phyloP scores from a whole-genome alignment of 2,888 invertebrate genomes.

The Drosophila emarginata region DNA sequence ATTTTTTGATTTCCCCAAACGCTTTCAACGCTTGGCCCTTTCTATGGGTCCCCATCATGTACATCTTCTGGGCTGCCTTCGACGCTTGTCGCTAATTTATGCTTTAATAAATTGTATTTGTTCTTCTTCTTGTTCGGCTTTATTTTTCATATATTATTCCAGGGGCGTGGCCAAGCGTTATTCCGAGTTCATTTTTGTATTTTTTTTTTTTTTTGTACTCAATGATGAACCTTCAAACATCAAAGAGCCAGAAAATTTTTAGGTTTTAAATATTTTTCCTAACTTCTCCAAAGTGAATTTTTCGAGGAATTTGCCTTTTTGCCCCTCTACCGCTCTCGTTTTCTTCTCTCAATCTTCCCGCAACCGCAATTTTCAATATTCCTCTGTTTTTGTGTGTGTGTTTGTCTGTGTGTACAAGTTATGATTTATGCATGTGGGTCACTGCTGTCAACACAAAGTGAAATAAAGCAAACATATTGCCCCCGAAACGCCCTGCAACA shows the following conservation, averaged over 20 bases:
- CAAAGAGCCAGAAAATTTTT: constrained; percentile 1
- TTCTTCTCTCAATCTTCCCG: background rate
- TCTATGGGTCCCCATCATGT: background rate
- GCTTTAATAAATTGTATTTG: constrained; percentile 58
- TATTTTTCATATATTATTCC: background rate
- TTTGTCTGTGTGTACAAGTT: constrained; percentile 51
- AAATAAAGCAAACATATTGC: constrained; percentile 69
- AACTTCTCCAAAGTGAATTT: constrained; percentile 10
- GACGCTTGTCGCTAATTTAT: constrained; percentile 48
- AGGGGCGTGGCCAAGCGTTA: background rate
- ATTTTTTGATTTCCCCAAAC: constrained; percentile 53
- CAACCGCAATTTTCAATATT: constrained; percentile 53
- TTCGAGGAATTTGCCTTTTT: background rate
- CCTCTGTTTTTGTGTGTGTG: constrained; percentile 17
- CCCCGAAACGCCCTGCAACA: constrained; percentile 37
- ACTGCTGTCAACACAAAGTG: constrained; percentile 77
- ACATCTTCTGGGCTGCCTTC: background rate
- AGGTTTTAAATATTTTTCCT: constrained; percentile 5
- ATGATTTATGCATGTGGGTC: constrained; percentile 81
- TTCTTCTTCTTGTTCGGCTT: constrained; percentile 18
- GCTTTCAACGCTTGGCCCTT: constrained; percentile 40
- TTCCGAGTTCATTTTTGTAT: background rate
- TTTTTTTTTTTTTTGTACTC: no score
- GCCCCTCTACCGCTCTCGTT: background rate
- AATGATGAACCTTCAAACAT: background rate